Evolutionary conservation across 1,140 invertebrate genomes (phyloP).

Genomic region (Meloidogyne exigua): DNA sequence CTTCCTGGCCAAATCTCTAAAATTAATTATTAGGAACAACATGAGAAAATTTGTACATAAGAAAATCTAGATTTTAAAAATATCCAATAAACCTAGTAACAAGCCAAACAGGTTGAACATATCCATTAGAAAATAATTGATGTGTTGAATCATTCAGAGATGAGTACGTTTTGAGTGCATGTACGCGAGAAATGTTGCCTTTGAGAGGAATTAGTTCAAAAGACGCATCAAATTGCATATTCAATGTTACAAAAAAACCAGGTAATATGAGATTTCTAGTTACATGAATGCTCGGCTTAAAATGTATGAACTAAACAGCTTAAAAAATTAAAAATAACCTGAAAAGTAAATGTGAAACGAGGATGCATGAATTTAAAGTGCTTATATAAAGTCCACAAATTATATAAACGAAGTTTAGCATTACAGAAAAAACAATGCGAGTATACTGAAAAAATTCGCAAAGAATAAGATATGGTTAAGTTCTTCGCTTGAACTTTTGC

Average conservation of each 20-base stretch:
- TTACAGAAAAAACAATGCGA: constrained; percentile 36
- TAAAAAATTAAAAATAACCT: constrained; percentile 12
- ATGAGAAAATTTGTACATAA: neutral
- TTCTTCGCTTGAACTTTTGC: neutral
- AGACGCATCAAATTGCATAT: constrained; percentile 25
- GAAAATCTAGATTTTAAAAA: neutral
- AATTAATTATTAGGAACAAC: neutral
- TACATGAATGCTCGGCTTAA: constrained; percentile 18
- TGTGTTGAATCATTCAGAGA: no score
- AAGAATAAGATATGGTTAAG: neutral
- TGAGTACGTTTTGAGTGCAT: neutral
- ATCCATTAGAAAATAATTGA: no score
- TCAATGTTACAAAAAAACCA: constrained; percentile 29
- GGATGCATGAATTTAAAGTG: constrained; percentile 28
- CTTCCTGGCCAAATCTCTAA: constrained; percentile 13
- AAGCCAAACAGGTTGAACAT: constrained; percentile 16
- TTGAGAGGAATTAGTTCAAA: constrained; percentile 15
- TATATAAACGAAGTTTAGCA: constrained; percentile 19
- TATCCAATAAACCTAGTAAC: constrained; percentile 12
- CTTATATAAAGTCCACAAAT: constrained; percentile 18
- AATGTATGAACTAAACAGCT: neutral
- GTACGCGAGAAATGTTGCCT: neutral
- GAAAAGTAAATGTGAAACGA: constrained; percentile 30
- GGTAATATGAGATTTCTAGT: constrained; percentile 7
- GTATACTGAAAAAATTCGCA: neutral